Evolutionary conservation across 2,113 vertebrate species (phyloP).

Genomic region (Pelmatolapia mariae): DNA sequence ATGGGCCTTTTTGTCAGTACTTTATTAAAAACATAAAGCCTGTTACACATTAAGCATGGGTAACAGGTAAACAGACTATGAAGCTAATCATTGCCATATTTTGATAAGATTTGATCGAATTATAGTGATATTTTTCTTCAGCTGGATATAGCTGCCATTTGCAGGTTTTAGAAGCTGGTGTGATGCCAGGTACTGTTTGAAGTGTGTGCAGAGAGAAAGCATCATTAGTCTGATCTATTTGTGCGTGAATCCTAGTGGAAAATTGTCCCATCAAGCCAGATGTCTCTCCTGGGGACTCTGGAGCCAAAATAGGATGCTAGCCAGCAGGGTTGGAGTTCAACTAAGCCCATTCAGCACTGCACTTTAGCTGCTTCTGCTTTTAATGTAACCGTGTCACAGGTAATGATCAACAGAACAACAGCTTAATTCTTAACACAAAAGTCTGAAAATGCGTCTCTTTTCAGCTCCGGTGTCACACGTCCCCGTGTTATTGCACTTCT

Average conservation of each 20-base stretch:
- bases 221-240: slow-evolving; percentile 44
- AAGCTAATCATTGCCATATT: background rate
- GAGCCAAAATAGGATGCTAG: background rate
- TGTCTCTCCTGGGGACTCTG: slow-evolving; percentile 12
- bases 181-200: slow-evolving; percentile 15
- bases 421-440: background rate
- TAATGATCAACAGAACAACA: background rate
- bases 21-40: background rate
- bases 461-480: background rate
- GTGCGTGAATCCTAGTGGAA: slow-evolving; percentile 57
- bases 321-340: slow-evolving; percentile 35
- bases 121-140: background rate
- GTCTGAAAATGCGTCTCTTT: background rate
- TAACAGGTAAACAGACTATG: background rate
- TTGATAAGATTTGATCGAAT: background rate
- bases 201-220: slow-evolving; percentile 4
- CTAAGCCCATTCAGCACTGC: background rate
- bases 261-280: slow-evolving; percentile 44
- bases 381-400: fast-evolving
- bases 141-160: background rate
- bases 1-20: fast-evolving
- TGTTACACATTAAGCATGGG: background rate
- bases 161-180: background rate
- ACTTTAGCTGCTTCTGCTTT: background rate
- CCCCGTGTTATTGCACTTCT: background rate